Conservation (phyloP, 2,113 vertebrate species). For the Scolopax mira region DNA sequence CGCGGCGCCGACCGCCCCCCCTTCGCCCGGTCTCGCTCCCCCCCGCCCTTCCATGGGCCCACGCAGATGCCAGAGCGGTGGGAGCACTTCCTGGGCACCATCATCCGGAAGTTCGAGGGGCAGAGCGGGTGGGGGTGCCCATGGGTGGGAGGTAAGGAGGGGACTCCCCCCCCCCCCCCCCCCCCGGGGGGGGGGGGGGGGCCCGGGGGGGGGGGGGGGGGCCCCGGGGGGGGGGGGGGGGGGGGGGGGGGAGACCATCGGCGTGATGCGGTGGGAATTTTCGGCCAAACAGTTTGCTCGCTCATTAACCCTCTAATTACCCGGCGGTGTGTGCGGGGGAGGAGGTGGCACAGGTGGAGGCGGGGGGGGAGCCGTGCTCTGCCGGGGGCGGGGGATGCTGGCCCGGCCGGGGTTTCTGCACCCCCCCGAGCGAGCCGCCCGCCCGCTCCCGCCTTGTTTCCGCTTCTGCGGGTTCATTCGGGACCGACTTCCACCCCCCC, state of each 20-base stretch:
- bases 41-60: no score
- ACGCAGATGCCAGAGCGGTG: no score
- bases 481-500: neutral
- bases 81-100: no score
- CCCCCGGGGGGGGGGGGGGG: neutral
- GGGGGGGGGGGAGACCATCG: neutral
- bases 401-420: neutral
- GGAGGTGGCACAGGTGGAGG: neutral
- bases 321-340: no score
- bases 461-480: neutral
- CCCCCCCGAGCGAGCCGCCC: neutral
- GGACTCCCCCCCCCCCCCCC: no score
- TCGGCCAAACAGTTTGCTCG: neutral
- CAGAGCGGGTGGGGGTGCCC: no score
- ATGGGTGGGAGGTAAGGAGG: no score
- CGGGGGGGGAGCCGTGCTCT: neutral
- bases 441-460: neutral
- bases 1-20: no score
- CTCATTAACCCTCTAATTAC: neutral
- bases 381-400: no score
- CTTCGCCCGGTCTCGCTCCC: no score
- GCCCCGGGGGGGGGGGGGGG: neutral
- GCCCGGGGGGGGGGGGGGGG: neutral
- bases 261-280: neutral
- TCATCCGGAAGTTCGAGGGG: no score